Evolutionary conservation across 2,797 vertebrate genomes (phyloP).

Genomic region (Rhinichthys osculus): DNA sequence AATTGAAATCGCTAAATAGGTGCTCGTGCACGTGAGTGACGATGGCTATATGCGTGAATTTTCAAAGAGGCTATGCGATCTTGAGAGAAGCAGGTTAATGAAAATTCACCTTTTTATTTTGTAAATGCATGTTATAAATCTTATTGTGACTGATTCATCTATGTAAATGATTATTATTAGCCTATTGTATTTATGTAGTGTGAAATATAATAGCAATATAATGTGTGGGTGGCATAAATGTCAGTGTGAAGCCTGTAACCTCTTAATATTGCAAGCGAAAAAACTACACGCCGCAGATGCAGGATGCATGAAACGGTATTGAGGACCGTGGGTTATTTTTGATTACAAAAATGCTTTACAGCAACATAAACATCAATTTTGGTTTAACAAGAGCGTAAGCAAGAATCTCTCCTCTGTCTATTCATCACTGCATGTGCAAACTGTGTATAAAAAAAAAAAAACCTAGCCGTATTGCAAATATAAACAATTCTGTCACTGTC

Average conservation of each 20-base stretch:
- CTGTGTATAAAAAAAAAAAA: conserved; percentile 13
- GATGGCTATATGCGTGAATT: no score
- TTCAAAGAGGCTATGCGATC: no score
- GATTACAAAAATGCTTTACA: conserved; percentile 35
- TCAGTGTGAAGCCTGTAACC: conserved; percentile 9
- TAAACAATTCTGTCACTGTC: conserved; percentile 41
- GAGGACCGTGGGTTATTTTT: neutral
- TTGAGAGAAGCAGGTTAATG: no score
- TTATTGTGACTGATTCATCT: neutral
- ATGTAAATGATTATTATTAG: neutral
- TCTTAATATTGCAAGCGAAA: neutral
- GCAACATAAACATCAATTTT: conserved; percentile 13
- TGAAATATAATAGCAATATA: neutral
- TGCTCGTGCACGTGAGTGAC: neutral
- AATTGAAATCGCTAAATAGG: neutral
- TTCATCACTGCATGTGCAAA: conserved; percentile 37
- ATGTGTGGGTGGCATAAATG: neutral
- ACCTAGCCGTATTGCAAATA: conserved; percentile 31
- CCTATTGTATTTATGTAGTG: neutral
- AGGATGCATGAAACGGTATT: neutral
- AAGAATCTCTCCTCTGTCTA: conserved; percentile 13
- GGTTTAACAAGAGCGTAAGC: neutral
- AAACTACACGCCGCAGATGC: neutral
- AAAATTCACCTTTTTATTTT: neutral
- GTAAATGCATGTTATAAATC: neutral